phyloP scores from a whole-genome alignment of 2,113 vertebrate genomes.

The Onychostruthus taczanowskii region DNA sequence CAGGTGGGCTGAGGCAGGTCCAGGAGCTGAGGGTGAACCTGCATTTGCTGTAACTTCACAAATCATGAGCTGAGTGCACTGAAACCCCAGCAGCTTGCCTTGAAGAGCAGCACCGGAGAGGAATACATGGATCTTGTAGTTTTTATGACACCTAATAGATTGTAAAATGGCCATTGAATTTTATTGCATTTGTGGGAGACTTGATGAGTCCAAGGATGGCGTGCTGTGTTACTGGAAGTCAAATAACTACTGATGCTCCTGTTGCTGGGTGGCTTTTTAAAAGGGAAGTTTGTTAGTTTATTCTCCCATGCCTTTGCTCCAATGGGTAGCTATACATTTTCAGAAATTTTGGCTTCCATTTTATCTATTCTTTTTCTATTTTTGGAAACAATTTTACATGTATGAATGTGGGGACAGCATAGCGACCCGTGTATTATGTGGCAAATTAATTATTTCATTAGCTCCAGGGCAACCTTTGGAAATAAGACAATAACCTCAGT shows the following conservation, averaged over 20 bases:
- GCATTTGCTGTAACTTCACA: not conserved
- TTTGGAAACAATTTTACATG: slow-evolving; percentile 1
- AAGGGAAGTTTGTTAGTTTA: not conserved
- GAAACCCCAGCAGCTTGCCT: not conserved
- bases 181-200: not conserved
- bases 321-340: not conserved
- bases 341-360: not conserved
- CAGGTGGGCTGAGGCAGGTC: not conserved
- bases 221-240: not conserved
- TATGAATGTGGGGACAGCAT: not conserved
- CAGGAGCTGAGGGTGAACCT: not conserved
- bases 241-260: not conserved
- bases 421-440: slow-evolving; percentile 1
- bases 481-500: slow-evolving; percentile 58
- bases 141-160: not conserved
- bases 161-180: slow-evolving; percentile 15
- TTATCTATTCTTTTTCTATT: not conserved
- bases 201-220: not conserved
- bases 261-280: not conserved
- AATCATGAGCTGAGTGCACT: not conserved
- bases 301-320: not conserved
- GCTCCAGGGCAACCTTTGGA: slow-evolving; percentile 44
- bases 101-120: not conserved
- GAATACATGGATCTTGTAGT: not conserved
- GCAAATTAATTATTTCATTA: slow-evolving; percentile 59